Evolutionary conservation across 2,888 invertebrate genomes (phyloP), one percentile per base, ranked within the genome.

Genomic region (Teleogryllus oceanicus): DNA sequence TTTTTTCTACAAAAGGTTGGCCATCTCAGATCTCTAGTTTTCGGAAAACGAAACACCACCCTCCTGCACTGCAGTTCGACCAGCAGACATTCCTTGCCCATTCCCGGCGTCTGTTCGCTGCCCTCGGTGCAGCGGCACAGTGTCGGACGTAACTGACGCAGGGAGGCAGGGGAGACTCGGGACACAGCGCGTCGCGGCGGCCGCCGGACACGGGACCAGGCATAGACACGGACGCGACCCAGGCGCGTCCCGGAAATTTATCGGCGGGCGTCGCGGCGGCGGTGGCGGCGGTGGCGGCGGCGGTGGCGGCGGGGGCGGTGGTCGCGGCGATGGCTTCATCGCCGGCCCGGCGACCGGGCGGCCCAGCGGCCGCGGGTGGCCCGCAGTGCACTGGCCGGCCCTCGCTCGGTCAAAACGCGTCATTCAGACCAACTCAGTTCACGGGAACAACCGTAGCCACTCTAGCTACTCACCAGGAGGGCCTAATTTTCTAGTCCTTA

Each of bases 191-290:
- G 62, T 13, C 62, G 62, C 16, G 62, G 62, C 62, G 18, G 62
- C 62, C 62, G 62, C 62, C 16, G 62, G 62, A 62, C 62, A 62
- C 13, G 62, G 62, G 62, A 62, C 62, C 16, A 62, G 62, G 18
- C 62, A 18, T 8, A 3, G 18, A 62, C 62, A 62, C 62, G 62
- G 18, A 62, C 62, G 62, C 18, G 62, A 18, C 62, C 62, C 62
- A 37, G 62, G 16, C 62, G 62, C 62, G 62, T 62, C 62, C 62
- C 62, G 62, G 62, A 62, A 62, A 62, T 62, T 62, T 62, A 62
- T 62, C 62, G 62, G 62, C 13, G 62, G 62, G 18, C 62, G 62
- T 18, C 62, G 62, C 13, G 24, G 24, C 24, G 24, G 24, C 24
- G 24, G 24, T 4, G 24, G 24, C 10, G 62, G 62, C 18, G 16